A percentile compares a stretch with the other conserved stretches of the same genome.
Conservation (phyloP, 2,113 vertebrate genomes). For the Morone saxatilis region DNA sequence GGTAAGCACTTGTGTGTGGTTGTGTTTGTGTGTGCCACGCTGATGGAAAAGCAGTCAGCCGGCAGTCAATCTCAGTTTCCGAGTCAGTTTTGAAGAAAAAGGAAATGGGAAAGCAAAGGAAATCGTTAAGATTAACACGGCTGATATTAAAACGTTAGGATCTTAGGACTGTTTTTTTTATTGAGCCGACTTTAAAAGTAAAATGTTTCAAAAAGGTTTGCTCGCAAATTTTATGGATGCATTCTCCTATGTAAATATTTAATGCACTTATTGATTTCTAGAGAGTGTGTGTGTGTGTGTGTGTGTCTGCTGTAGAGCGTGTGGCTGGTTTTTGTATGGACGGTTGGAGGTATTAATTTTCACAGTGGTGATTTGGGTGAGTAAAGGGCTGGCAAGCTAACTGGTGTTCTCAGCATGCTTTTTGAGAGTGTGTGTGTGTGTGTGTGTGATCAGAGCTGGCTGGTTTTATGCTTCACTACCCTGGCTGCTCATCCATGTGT, state of each 20-base stretch:
- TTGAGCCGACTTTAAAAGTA: conserved; percentile 39
- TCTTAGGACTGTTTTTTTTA: conserved; percentile 9
- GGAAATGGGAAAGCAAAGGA: conserved; percentile 37
- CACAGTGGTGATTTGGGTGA: conserved; percentile 82
- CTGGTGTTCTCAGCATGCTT: conserved; percentile 72
- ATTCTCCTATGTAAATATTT: conserved; percentile 73
- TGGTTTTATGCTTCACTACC: conserved; percentile 76
- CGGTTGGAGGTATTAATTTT: conserved; percentile 81
- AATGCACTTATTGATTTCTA: conserved; percentile 63
- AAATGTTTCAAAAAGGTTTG: conserved; percentile 48
- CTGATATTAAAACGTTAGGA: conserved; percentile 34
- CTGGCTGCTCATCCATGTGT: conserved; percentile 80
- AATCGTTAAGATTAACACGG: conserved; percentile 48
- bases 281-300: conserved; percentile 19
- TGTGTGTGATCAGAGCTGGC: conserved; percentile 72
- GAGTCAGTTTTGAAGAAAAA: conserved; percentile 31
- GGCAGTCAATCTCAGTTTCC: conserved; percentile 46
- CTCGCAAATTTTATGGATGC: conserved; percentile 41
- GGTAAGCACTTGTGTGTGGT: conserved; percentile 40
- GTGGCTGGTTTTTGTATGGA: conserved; percentile 60
- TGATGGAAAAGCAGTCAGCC: conserved; percentile 57
- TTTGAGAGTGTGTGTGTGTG: conserved; percentile 35
- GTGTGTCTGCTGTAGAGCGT: conserved; percentile 22
- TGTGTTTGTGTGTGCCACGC: conserved; percentile 18
- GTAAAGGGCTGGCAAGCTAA: conserved; percentile 77